phyloP scores from a whole-genome alignment of 2,113 vertebrate species.

The Dicrurus megarhynchus region DNA sequence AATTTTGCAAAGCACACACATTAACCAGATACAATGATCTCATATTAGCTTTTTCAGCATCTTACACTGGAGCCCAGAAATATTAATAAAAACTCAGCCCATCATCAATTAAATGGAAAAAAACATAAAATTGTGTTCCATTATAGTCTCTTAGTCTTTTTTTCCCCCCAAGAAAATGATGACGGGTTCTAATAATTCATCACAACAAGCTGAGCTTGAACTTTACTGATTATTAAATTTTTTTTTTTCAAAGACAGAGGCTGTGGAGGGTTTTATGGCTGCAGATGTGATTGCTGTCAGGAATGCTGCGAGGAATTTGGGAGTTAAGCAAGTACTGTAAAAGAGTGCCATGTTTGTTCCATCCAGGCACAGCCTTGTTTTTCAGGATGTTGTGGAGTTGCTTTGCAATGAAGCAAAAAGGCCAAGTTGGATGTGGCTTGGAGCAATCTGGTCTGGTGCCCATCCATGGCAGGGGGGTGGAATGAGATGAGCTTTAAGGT shows the following conservation, averaged over 20 bases:
- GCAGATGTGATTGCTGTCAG: slow-evolving; percentile 82
- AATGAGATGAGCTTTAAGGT: background rate
- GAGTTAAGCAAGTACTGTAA: slow-evolving; percentile 43
- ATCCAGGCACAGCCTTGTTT: background rate
- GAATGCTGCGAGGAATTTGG: slow-evolving; percentile 73
- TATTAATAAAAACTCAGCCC: slow-evolving; percentile 77
- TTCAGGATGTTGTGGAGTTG: background rate
- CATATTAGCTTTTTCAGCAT: slow-evolving; percentile 74
- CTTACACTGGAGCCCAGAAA: slow-evolving; percentile 60
- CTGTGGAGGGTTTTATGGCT: slow-evolving; percentile 75
- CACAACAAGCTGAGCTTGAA: slow-evolving; percentile 85
- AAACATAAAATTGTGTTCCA: slow-evolving; percentile 65
- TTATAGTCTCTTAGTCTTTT: slow-evolving; percentile 71
- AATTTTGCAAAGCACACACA: slow-evolving; percentile 73
- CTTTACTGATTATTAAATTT: slow-evolving; percentile 91
- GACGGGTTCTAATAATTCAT: slow-evolving; percentile 89
- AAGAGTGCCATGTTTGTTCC: background rate
- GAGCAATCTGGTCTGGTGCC: background rate
- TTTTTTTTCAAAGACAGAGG: slow-evolving; percentile 71
- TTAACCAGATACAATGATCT: slow-evolving; percentile 74
- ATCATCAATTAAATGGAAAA: slow-evolving; percentile 73
- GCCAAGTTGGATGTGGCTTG: background rate
- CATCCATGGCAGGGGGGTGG: background rate
- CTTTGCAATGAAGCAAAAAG: background rate
- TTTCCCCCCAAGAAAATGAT: slow-evolving; percentile 73